Evolutionary conservation across 1,140 invertebrate genomes (phyloP), one percentile per base, ranked within the genome.

Genomic region (Callitettix versicolor): DNA sequence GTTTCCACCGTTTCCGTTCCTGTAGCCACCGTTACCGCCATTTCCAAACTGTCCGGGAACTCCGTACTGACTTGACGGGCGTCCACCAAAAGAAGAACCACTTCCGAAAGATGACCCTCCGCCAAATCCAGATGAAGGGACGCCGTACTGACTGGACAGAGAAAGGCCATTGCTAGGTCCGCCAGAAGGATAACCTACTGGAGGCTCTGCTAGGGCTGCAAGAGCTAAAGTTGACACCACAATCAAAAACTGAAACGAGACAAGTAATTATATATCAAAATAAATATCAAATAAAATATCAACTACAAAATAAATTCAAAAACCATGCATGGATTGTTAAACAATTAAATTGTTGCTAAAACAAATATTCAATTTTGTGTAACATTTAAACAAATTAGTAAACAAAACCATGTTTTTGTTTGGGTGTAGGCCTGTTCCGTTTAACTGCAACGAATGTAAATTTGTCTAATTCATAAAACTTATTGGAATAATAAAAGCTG

Each of bases 31-130:
- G 26, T 4, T 4, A 4, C 26, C 26, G 3, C 26, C 26, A 9
- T 30, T 30, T 4, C 26, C 26, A 9, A 4, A 4, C 3, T 30
- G 3, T 3, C 26, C 26, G 26, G 44, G 44, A 21, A 26, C 44
- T 24, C 51, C 51, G n/a, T 53, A 53, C 11, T 53, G 51, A 24
- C 51, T 53, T 15, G 51, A 53, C 30, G 51, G 51, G 26, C 26
- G 26, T 30, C 26, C 26, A 4, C 26, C 26, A 9, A 30, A 30
- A 30, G 26, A 30, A 4, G 26, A 30, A 30, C 26, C 26, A 9
- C 26, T 30, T 30, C 26, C 26, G 26, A 30, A 30, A 30, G 26
- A 30, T 30, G 26, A 30, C 3, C 26, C 26, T 30, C 48, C 48
- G 20, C 48, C 47, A 22, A 33, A 30, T 9, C 4, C 3, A 14